Percentiles rank a stretch among this genome's conserved stretches.
phyloP scores from a whole-genome alignment of 2,888 invertebrate genomes.

The Pilophorus perplexus region DNA sequence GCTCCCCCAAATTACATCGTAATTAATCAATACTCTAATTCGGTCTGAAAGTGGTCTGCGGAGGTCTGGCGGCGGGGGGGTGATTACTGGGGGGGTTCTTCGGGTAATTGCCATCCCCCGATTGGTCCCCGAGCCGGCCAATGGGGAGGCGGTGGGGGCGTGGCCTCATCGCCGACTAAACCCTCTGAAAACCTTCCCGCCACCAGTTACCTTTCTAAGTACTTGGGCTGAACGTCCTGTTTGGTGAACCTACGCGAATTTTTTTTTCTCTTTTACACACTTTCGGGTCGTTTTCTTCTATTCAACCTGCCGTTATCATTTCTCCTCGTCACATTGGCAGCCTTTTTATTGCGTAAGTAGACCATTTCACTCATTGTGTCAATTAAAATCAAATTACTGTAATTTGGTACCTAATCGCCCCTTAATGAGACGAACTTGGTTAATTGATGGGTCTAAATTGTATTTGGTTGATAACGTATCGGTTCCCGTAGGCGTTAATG shows the following conservation, averaged over 20 bases:
- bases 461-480: too few species aligned
- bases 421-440: too few species aligned
- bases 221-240: background rate
- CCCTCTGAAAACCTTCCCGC: constrained; percentile 14
- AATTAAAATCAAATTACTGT: too few species aligned
- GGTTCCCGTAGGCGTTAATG: too few species aligned
- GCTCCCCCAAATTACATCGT: constrained; percentile 45
- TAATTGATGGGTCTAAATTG: too few species aligned
- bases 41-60: constrained; percentile 3
- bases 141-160: constrained; percentile 30
- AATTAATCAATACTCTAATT: constrained; percentile 46
- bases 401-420: too few species aligned
- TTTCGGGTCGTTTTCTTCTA: background rate
- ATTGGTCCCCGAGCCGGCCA: constrained; percentile 21
- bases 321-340: too few species aligned
- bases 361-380: too few species aligned
- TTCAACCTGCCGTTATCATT: too few species aligned
- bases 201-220: background rate
- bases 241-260: too few species aligned
- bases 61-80: constrained; percentile 14
- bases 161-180: background rate
- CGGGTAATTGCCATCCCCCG: constrained; percentile 39
- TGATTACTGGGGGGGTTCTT: constrained; percentile 44
- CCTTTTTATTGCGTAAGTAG: too few species aligned
- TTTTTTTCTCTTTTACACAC: too few species aligned